Percentiles rank a stretch among this genome's conserved stretches.
These are phyloP conservation scores for Cyphotilapia sp. DNA, from an alignment of 2,113 vertebrate species.

Conservation along the genomic window DNA sequence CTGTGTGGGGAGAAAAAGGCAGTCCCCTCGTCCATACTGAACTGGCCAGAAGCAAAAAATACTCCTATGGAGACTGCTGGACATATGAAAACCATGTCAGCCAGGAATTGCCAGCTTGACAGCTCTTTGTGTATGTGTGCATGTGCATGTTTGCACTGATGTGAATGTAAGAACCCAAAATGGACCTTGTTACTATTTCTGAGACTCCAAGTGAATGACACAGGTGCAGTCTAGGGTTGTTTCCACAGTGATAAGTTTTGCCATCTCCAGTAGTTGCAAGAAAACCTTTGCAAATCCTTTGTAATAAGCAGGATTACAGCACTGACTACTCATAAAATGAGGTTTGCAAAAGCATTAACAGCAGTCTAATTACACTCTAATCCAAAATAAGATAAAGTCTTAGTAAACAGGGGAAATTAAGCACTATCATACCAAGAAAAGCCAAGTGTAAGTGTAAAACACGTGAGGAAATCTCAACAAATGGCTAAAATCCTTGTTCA, in stretches of 20 bases:
- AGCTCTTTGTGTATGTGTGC: background rate
- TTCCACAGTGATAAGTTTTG: background rate
- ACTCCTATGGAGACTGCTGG: slow-evolving; percentile 1
- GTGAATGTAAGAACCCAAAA: background rate
- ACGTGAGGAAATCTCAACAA: background rate
- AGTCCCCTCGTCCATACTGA: slow-evolving; percentile 15
- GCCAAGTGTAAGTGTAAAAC: background rate
- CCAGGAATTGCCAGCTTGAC: background rate
- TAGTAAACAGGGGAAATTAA: background rate
- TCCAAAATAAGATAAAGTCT: background rate
- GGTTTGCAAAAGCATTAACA: background rate
- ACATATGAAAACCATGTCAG: slow-evolving; percentile 3
- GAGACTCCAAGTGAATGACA: background rate
- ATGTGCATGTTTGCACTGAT: background rate
- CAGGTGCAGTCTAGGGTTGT: background rate
- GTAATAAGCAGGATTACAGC: background rate
- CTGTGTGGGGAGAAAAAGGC: background rate
- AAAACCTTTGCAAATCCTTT: background rate
- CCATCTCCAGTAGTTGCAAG: background rate
- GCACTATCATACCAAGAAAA: background rate
- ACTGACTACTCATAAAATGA: background rate
- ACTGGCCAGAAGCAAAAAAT: slow-evolving; percentile 15
- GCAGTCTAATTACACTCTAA: background rate
- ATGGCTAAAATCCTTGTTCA: background rate
- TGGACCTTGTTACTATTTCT: background rate